These are phyloP conservation scores for Paramormyrops kingsleyae DNA, from an alignment of 2,113 vertebrate genomes.

Conservation along the genomic window DNA sequence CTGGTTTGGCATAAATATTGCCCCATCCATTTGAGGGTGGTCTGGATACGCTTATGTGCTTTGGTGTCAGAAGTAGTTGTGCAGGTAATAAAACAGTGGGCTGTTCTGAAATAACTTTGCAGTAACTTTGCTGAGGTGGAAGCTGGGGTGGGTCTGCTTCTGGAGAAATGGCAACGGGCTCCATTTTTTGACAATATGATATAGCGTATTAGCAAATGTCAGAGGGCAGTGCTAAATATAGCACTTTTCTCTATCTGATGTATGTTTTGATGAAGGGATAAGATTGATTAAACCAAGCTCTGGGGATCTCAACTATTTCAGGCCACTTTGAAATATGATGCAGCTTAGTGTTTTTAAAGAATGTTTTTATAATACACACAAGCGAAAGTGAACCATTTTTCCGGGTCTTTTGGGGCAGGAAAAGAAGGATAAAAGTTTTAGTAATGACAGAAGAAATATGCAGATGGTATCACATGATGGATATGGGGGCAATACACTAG, in stretches of 20 bases:
- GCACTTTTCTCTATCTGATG: not conserved
- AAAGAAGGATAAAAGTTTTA: not conserved
- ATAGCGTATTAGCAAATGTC: not conserved
- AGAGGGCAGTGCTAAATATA: conserved; percentile 1
- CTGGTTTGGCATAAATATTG: not conserved
- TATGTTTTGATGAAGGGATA: not conserved
- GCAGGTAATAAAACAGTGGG: not conserved
- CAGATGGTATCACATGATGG: not conserved
- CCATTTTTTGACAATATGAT: not conserved
- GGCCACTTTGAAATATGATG: conserved; percentile 8
- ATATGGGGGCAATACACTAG: not conserved
- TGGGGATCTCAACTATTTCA: not conserved
- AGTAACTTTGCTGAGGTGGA: not conserved
- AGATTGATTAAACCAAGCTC: not conserved
- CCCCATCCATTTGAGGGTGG: not conserved
- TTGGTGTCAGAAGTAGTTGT: not conserved
- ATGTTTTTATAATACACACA: not conserved
- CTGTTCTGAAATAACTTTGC: not conserved
- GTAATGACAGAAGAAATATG: not conserved
- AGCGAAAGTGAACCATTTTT: not conserved
- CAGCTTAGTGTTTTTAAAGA: not conserved
- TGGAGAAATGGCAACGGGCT: not conserved
- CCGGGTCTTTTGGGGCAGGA: not conserved
- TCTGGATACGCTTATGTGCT: not conserved
- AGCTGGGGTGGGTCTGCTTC: not conserved